These are phyloP conservation scores for Eudorcas thomsonii DNA, from an alignment of 2,113 vertebrate species.

Conservation along the genomic window DNA sequence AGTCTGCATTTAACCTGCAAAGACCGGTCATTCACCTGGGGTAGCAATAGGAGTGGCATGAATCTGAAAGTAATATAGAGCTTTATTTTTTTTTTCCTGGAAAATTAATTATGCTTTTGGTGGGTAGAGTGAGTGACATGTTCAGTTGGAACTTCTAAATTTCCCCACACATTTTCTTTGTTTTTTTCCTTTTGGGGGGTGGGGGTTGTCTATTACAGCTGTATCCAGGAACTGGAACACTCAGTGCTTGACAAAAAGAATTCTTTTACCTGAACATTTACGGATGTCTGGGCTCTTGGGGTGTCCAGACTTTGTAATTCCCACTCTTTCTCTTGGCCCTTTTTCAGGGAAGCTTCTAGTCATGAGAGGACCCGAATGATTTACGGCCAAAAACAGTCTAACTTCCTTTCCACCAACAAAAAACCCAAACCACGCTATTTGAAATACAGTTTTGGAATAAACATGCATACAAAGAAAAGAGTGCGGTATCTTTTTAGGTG, in stretches of 20 bases:
- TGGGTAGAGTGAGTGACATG: slow-evolving; percentile 26
- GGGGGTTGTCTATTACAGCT: not conserved
- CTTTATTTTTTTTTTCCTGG: slow-evolving; percentile 66
- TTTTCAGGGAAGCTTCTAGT: slow-evolving; percentile 66
- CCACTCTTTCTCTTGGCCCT: slow-evolving; percentile 40
- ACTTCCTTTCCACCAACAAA: slow-evolving; percentile 48
- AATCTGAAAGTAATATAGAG: not conserved
- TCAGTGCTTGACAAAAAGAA: slow-evolving; percentile 1
- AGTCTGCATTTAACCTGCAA: slow-evolving; percentile 67
- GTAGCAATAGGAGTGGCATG: slow-evolving; percentile 1
- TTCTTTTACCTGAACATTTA: slow-evolving; percentile 17
- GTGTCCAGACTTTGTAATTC: not conserved
- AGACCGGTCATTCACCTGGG: slow-evolving; percentile 59
- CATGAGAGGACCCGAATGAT: slow-evolving; percentile 47
- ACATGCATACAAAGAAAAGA: not conserved
- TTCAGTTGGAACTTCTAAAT: slow-evolving; percentile 51
- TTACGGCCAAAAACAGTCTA: slow-evolving; percentile 41
- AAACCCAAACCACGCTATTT: not conserved
- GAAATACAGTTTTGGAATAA: slow-evolving; percentile 23
- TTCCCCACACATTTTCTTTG: slow-evolving; percentile 56
- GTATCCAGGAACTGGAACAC: not conserved
- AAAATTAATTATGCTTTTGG: slow-evolving; percentile 64
- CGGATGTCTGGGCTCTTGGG: slow-evolving; percentile 44
- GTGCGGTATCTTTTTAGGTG: not conserved
- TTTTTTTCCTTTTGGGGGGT: not conserved